phyloP scores from a whole-genome alignment of 1,140 invertebrate species.

The Tetramorium alpestre region DNA sequence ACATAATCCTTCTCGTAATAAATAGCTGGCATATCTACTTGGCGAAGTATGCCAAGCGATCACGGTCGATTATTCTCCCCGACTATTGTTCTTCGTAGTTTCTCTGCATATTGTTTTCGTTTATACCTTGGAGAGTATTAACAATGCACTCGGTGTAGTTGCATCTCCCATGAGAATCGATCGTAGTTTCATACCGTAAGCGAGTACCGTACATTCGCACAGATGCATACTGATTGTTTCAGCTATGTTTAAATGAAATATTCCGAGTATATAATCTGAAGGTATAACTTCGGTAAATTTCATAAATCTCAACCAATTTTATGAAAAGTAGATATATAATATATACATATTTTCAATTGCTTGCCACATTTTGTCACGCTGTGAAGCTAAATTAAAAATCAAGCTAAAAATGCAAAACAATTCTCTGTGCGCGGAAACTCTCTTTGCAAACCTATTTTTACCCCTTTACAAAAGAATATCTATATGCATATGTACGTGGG shows the following conservation, averaged over 20 bases:
- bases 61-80: constrained; percentile 46
- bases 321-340: not conserved
- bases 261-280: constrained; percentile 2
- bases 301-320: not conserved
- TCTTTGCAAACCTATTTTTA: not conserved
- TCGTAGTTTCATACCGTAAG: constrained; percentile 58
- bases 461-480: not conserved
- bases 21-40: constrained; percentile 29
- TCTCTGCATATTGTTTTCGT: constrained; percentile 57
- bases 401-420: not conserved
- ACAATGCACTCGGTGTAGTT: constrained; percentile 48
- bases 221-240: constrained; percentile 56
- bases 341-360: not conserved
- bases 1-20: constrained; percentile 25
- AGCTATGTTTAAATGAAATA: constrained; percentile 37
- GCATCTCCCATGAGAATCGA: constrained; percentile 49
- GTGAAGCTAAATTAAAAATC: not conserved
- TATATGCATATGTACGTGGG: not conserved
- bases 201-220: constrained; percentile 44
- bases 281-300: not conserved
- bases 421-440: not conserved
- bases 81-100: constrained; percentile 55
- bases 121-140: constrained; percentile 53
- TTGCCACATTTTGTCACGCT: not conserved
- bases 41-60: constrained; percentile 28